Percentiles rank a stretch among this genome's conserved stretches.
phyloP scores from a whole-genome alignment of 2,113 vertebrate species.

The Semnopithecus entellus region DNA sequence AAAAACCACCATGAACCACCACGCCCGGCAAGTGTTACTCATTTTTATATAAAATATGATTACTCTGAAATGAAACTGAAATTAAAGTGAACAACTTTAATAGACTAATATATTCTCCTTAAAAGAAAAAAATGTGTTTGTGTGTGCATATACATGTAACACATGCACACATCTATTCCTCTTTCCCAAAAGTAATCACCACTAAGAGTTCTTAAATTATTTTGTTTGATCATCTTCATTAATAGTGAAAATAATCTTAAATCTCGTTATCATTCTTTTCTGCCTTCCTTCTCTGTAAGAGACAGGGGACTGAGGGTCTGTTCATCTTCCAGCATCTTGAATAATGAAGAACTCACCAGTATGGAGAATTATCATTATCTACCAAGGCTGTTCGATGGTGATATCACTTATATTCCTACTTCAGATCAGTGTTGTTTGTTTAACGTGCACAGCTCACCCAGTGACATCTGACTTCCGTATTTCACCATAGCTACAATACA shows the following conservation, averaged over 20 bases:
- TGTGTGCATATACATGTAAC: not conserved
- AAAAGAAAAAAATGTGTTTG: not conserved
- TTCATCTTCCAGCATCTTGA: not conserved
- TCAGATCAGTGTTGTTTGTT: not conserved
- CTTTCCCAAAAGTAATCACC: not conserved
- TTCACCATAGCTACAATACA: not conserved
- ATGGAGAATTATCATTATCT: not conserved
- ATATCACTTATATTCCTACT: not conserved
- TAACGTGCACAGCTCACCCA: not conserved
- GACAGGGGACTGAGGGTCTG: not conserved
- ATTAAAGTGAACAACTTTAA: not conserved
- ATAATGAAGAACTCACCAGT: not conserved
- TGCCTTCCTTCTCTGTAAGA: not conserved
- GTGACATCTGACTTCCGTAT: not conserved
- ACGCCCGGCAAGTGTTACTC: not conserved
- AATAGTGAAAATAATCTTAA: not conserved
- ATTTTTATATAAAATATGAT: not conserved
- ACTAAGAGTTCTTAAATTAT: not conserved
- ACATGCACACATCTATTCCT: not conserved
- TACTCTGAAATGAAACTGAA: slow-evolving; percentile 4
- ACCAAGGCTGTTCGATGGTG: not conserved
- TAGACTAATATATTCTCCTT: not conserved
- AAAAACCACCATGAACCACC: too few species aligned
- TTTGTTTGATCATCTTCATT: not conserved
- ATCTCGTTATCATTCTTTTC: too few species aligned